Base-by-base conservation (phyloP, 30 jellyfish, hydroid and myxozoan genomes). In the Aurelia sp. region DNA sequence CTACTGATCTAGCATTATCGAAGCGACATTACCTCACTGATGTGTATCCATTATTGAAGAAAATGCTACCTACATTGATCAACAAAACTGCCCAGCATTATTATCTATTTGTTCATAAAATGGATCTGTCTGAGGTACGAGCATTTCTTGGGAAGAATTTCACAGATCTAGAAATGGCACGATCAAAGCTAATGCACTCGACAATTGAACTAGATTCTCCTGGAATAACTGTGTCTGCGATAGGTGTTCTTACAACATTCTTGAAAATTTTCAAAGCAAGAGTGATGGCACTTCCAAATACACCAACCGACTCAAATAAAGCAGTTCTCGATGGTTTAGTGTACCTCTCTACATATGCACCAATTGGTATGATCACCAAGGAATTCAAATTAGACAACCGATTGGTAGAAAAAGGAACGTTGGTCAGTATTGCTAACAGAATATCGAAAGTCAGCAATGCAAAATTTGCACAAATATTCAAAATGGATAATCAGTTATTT, bases 261-360 rank as follows among this genome's bases (percentile, higher is more conserved):
- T 5, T 21, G 16, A 59, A 21, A 0, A 59, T 21, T 12, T 44
- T 5, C 55, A 44, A 44, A 44, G 55, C 55, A 44, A 44, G 55
- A 13, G 55, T 5, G 15, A 44, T 44, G 55, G 55, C 55, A 44
- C 55, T 44, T 44, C 55, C 55, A 5, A 9, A 8, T 44, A 0
- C 55, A 44, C 69, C 69, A n/a, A 59, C 69, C 5, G 69, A 59
- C 10, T 59, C 69, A 59, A 59, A 59, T 59, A 59, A 59, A n/a
- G 33, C 69, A 18, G 10, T 59, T 18, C 13, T 59, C 33, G 16
- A 59, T 18, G 69, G 69, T n/a, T 21, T 59, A 4, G 33, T 59
- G 13, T 59, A 18, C 69, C 24, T 59, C 13, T n/a, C 33, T 18
- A 59, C 24, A 7, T 18, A 59, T 59, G 69, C 24, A 12, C 13